Conservation (phyloP, 2,888 invertebrate genomes). For the Epinotia brunnichana region DNA sequence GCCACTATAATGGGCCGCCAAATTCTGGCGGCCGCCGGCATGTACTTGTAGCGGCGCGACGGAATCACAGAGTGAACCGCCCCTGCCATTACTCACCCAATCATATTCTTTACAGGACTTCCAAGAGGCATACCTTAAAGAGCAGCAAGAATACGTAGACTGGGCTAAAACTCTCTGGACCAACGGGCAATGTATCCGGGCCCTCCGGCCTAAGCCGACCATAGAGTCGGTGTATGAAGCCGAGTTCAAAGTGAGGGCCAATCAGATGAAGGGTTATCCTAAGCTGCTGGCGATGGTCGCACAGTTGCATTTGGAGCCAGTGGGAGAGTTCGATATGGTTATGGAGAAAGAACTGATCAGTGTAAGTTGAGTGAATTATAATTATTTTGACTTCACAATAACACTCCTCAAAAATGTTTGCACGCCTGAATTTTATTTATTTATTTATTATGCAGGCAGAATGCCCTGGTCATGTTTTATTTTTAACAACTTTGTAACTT, state of each 20-base stretch:
- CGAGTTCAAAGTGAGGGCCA: constrained; percentile 60
- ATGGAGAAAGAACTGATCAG: constrained; percentile 58
- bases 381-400: too few species aligned
- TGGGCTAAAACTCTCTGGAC: constrained; percentile 72
- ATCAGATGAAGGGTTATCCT: constrained; percentile 49
- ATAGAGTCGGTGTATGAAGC: constrained; percentile 70
- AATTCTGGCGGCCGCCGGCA: too few species aligned
- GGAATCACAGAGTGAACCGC: too few species aligned
- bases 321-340: constrained; percentile 54
- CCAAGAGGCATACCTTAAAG: constrained; percentile 62
- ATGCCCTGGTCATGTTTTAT: too few species aligned
- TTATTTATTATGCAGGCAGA: too few species aligned
- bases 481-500: too few species aligned
- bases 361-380: too few species aligned
- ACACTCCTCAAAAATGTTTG: too few species aligned
- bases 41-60: too few species aligned
- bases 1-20: too few species aligned
- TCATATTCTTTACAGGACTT: constrained; percentile 56
- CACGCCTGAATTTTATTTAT: too few species aligned
- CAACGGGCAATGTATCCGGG: constrained; percentile 62
- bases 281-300: constrained; percentile 57
- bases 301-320: constrained; percentile 63
- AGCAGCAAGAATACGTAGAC: constrained; percentile 68
- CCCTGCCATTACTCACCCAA: background rate
- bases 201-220: constrained; percentile 64